Conservation (phyloP, 2,888 invertebrate species). For the Muscina levida region DNA sequence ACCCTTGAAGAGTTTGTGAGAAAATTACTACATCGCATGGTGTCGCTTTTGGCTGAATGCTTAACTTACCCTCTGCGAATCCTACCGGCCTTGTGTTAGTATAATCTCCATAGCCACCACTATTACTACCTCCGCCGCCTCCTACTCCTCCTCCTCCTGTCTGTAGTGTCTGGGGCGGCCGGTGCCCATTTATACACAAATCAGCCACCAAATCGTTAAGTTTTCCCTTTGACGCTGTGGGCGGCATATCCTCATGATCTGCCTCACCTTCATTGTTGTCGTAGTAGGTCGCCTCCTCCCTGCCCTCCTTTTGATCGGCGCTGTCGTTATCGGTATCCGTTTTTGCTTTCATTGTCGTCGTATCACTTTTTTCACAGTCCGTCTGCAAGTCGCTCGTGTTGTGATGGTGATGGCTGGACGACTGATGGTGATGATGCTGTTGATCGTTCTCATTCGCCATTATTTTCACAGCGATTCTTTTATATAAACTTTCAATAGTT, state of each 20-base stretch:
- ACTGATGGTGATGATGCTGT: constrained; percentile 61
- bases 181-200: constrained; percentile 70
- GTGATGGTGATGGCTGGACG: constrained; percentile 51
- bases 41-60: not conserved
- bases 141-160: constrained; percentile 9
- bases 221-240: constrained; percentile 58
- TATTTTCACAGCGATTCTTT: constrained; percentile 56
- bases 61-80: constrained; percentile 37
- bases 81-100: constrained; percentile 68
- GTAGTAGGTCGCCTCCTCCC: constrained; percentile 13
- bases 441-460: constrained; percentile 78
- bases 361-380: constrained; percentile 48
- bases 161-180: constrained; percentile 28
- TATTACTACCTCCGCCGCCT: too few relatives aligned
- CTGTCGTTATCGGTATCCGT: not conserved
- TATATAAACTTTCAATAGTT: constrained; percentile 54
- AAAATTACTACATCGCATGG: not conserved
- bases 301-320: constrained; percentile 40
- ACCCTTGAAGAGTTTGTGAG: not conserved
- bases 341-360: constrained; percentile 47
- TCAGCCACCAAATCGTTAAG: constrained; percentile 75
- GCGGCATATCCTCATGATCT: constrained; percentile 8
- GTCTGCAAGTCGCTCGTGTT: constrained; percentile 61
- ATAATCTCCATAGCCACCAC: constrained; percentile 72
- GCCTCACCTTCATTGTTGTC: constrained; percentile 19